phyloP scores from a whole-genome alignment of 1,140 invertebrate species.

The Panagrolaimus sp. region DNA sequence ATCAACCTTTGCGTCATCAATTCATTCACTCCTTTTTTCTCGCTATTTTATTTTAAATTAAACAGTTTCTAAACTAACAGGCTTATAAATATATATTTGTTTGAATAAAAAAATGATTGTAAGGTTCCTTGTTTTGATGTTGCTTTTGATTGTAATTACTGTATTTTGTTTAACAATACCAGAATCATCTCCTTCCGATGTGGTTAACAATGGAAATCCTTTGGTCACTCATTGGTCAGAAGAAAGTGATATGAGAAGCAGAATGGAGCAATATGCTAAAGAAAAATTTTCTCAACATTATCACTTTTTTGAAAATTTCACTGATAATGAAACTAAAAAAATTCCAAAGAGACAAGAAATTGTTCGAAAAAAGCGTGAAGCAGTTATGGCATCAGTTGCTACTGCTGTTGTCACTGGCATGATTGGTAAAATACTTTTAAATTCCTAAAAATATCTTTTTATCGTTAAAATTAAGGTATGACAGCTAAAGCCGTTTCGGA shows the following conservation, averaged over 20 bases:
- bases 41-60: too few relatives aligned
- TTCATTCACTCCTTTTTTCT: too few relatives aligned
- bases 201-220: neutral
- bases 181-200: neutral
- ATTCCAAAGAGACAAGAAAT: constrained; percentile 21
- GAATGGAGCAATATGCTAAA: constrained; percentile 25
- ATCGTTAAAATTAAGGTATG: constrained; percentile 37
- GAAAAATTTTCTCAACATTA: constrained; percentile 33
- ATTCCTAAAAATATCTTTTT: neutral
- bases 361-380: constrained; percentile 30
- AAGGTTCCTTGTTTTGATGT: neutral
- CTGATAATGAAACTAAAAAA: constrained; percentile 25
- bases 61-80: too few relatives aligned
- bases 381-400: constrained; percentile 41
- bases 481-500: constrained; percentile 44
- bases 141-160: neutral
- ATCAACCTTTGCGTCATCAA: too few relatives aligned
- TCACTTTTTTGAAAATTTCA: constrained; percentile 12
- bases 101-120: too few relatives aligned
- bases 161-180: neutral
- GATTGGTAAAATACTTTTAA: constrained; percentile 37
- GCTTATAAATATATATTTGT: too few relatives aligned
- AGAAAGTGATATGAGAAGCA: constrained; percentile 29
- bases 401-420: constrained; percentile 47
- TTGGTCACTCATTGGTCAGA: constrained; percentile 15